Percentiles rank a stretch among this genome's conserved stretches.
Evolutionary conservation across 1,140 invertebrate species (phyloP).

Genomic region (Heliconius nattereri): DNA sequence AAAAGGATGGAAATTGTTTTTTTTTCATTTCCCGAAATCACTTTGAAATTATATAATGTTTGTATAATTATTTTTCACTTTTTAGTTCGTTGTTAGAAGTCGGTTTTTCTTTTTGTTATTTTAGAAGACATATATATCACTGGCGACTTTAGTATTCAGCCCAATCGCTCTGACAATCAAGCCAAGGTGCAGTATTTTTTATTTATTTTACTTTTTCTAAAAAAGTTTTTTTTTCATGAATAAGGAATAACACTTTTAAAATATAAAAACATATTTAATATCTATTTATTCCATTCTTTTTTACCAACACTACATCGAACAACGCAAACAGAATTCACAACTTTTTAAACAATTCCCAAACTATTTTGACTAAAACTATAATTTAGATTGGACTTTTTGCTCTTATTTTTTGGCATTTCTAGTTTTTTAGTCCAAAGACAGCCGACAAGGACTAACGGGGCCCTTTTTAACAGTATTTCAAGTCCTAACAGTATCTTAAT

Average conservation of each 20-base stretch:
- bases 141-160: no score
- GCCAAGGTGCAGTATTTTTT: no score
- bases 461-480: slow-evolving; percentile 58
- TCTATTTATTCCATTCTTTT: neutral
- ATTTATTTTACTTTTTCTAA: no score
- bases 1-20: slow-evolving; percentile 35
- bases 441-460: slow-evolving; percentile 51
- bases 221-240: no score
- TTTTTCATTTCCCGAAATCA: slow-evolving; percentile 16
- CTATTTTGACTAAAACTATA: slow-evolving; percentile 34
- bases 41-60: no score
- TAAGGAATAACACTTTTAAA: no score
- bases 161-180: no score
- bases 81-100: no score
- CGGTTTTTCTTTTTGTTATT: no score
- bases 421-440: slow-evolving; percentile 26
- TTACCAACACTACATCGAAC: neutral
- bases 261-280: no score
- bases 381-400: slow-evolving; percentile 23
- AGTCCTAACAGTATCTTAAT: slow-evolving; percentile 62
- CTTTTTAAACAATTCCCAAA: slow-evolving; percentile 20
- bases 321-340: neutral
- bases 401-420: slow-evolving; percentile 24
- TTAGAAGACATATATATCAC: no score
- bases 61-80: no score